Percentiles rank a stretch among this genome's conserved stretches.
phyloP scores from a whole-genome alignment of 2,797 vertebrate genomes.

The Pseudomugil gertrudae region DNA sequence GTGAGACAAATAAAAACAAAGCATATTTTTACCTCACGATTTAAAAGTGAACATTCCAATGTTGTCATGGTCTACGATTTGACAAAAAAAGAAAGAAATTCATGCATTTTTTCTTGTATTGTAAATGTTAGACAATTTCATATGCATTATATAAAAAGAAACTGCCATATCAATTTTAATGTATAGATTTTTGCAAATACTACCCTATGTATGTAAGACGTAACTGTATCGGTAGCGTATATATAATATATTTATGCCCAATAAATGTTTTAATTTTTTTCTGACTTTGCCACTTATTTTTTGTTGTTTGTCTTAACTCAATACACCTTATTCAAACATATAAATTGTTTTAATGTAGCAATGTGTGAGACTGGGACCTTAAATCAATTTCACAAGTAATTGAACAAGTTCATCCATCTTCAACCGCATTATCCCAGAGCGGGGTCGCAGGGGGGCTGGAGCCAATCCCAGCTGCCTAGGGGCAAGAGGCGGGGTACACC shows the following conservation, averaged over 20 bases:
- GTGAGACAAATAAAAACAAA: conserved; percentile 76
- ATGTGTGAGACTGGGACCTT: background rate
- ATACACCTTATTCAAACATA: background rate
- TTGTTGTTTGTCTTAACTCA: conserved; percentile 42
- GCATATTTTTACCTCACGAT: conserved; percentile 94
- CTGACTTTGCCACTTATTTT: conserved; percentile 74
- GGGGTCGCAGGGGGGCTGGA: no score
- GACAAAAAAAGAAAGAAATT: conserved; percentile 78
- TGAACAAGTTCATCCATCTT: no score
- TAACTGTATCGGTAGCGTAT: conserved; percentile 99
- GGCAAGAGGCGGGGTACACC: no score
- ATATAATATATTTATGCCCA: conserved; percentile 99
- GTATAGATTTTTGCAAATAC: conserved; percentile 99
- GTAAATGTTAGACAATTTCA: conserved; percentile 99
- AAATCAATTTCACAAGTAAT: no score
- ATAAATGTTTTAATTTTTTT: conserved; percentile 99
- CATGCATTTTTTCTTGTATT: conserved; percentile 93
- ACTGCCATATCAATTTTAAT: conserved; percentile 99
- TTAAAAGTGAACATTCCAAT: conserved; percentile 94
- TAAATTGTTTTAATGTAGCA: background rate
- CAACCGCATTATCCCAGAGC: no score
- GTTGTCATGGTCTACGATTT: conserved; percentile 90
- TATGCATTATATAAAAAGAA: conserved; percentile 99
- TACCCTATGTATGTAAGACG: conserved; percentile 99
- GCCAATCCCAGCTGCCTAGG: no score